Base-by-base conservation (phyloP, 2,888 invertebrate species). In the Parnassius orleans region DNA sequence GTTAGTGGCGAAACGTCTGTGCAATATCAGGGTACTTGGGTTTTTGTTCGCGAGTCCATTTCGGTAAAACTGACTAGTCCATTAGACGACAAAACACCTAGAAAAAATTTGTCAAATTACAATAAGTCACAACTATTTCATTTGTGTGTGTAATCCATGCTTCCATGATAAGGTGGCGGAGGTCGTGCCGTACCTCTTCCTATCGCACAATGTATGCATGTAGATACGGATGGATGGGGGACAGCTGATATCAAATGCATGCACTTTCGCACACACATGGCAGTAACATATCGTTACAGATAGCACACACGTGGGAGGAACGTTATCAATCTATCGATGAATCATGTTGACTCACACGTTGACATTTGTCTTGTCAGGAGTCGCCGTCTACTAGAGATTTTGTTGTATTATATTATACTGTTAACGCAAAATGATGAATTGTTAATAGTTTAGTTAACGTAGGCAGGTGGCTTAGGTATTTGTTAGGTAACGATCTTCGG, bases 271-370 rank as follows among this genome's bases (percentile, higher is more conserved):
- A 53, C 14, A 41, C 44, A 33, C 33, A 14, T 46, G 12, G 55
- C 55, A 14, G 43, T 52, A 53, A 48, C 47, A 50, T 54, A 50
- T 54, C 41, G 47, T 10, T 3, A n/a, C 33, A 48, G 60, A 53
- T 48, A 46, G 14, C 42, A 43, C 10, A 48, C 60, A 48, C 42
- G 48, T 54, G 48, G 54, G 54, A 54, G 19, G 43, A 41, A 3
- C 42, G 19, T 9, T 60, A 54, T 60, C 60, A 7, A 7, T 43
- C 19, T 43, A 60, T 60, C 60, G 47, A 53, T 59, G 59, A 59
- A 59, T 59, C 53, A 59, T 33, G 11, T 47, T 15, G 48, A 42
- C 19, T 48, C 48, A 43, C 58, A 10, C 52, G 44, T 14, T 52
- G 14, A 58, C 33, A 53, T 43, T 10, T 15, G 5, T 50, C 19